Evolutionary conservation across 92 coral and sea anemone genomes (phyloP), one percentile per base, ranked within the genome.

Genomic region (Palythoa caribaeorum): DNA sequence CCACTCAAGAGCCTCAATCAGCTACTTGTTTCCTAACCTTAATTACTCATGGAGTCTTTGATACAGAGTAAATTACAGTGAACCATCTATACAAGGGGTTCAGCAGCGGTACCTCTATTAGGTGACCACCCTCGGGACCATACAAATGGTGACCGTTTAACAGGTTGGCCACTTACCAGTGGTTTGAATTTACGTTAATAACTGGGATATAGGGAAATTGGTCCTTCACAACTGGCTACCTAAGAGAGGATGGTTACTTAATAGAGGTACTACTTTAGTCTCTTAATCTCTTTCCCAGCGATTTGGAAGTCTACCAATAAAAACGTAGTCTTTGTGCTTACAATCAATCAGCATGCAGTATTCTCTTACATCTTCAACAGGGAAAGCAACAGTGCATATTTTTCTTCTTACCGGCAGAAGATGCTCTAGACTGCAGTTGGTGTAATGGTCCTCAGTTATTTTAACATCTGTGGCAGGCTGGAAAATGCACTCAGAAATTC

Each of bases 251-350:
- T 17, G 72, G 35, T 21, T 66, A 19, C 38, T 8, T 66, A 19
- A 28, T 66, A 19, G 53, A 16, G 13, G 11, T 83, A 20, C 84
- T 78, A 73, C 44, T 40, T 7, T 28, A 66, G 72, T 19, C 38
- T n/a, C 5, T 92, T 62, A 92, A 21, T 92, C 94, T 76, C 89
- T 92, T 74, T 92, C 94, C 83, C 17, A 85, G 35, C 86, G 72
- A 53, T 92, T 92, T n/a, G 94, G 94, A 37, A 89, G 83, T 83
- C 74, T 86, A 83, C 87, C 89, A 15, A 83, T 38, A 21, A 89
- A 92, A 53, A 86, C 36, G 71, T 83, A 51, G 53, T 81, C 71
- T 36, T 71, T 38, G 63, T 53, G 15, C 38, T 81, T 52, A 55
- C 92, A 89, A 75, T 92, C 94, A 73, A 92, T 48, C 54, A 66